Evolutionary conservation across 2,888 invertebrate genomes (phyloP), one percentile per base, ranked within the genome.

Genomic region (Gastrophysa polygoni): DNA sequence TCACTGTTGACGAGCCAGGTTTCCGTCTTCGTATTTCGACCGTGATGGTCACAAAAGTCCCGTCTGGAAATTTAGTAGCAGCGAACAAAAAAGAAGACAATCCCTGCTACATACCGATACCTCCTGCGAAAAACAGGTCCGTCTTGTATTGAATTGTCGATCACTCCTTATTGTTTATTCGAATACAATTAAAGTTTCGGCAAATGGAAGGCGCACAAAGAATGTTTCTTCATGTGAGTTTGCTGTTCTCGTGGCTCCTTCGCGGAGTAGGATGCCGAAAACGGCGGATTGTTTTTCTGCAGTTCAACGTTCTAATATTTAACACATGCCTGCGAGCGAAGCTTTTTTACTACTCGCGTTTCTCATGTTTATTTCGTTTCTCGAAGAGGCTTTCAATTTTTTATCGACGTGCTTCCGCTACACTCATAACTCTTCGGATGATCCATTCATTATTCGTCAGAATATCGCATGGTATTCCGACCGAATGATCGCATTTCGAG

Each of bases 131-230:
- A 32, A 38, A 76, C 74, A 70, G 72, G 73, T 73, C 73, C 74
- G 73, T 76, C 76, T 73, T 68, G 74, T 71, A 75, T 75, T 75
- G 75, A 77, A 77, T 77, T 76, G 77, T 78, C 78, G 73, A 78
- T 78, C 78, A 77, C 68, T 64, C 63, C 66, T 72, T 73, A 76
- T 77, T 78, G 75, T 78, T 76, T 76, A 76, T 75, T 74, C 73
- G 74, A 73, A 75, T 75, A 77, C 76, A 77, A 77, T 78, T 76
- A 76, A 73, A 75, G 70, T 73, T 76, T 77, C 77, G 77, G 75
- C 76, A 75, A 76, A 77, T 76, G 72, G 74, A 72, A 63, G 68
- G 65, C 61, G 64, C 66, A 72, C 74, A 74, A 75, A 73, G 72
- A 72, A 73, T 68, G 63, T 63, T 66, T 66, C 66, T 66, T 64